Evolutionary conservation across 2,797 vertebrate genomes (phyloP).

Genomic region (Pseudotriccus pelzelni): DNA sequence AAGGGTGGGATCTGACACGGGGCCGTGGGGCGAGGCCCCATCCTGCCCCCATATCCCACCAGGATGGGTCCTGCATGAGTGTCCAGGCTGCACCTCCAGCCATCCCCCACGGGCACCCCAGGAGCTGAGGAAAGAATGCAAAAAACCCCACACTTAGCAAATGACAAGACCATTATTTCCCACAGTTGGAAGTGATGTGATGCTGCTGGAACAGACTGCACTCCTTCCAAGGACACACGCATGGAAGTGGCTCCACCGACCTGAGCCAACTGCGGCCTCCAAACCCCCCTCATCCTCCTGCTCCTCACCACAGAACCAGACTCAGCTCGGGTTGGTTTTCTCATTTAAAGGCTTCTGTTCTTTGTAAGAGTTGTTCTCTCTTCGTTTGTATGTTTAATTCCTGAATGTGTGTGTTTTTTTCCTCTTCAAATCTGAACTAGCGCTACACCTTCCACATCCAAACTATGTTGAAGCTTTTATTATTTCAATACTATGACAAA

Average conservation of each 20-base stretch:
- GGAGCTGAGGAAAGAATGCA: conserved; percentile 63
- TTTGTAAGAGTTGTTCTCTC: conserved; percentile 61
- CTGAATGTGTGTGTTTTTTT: conserved; percentile 48
- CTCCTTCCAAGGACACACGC: background rate
- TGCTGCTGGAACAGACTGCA: conserved; percentile 55
- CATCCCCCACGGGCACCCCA: conserved; percentile 70
- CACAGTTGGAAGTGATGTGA: conserved; percentile 73
- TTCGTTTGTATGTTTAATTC: conserved; percentile 54
- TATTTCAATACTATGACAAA: conserved; percentile 91
- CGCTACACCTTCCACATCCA: conserved; percentile 91
- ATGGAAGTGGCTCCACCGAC: background rate
- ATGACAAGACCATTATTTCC: conserved; percentile 72
- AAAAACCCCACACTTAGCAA: conserved; percentile 67
- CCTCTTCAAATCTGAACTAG: conserved; percentile 78
- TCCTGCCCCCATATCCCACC: background rate
- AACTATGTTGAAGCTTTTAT: conserved; percentile 88
- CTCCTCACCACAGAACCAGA: conserved; percentile 67
- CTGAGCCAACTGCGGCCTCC: background rate
- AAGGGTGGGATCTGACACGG: background rate
- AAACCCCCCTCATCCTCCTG: conserved; percentile 12
- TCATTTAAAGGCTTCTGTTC: conserved; percentile 75
- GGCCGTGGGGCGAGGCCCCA: background rate
- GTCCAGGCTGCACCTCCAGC: background rate
- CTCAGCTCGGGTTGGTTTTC: conserved; percentile 53
- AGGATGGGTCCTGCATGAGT: background rate